Conservation (phyloP, 2,888 invertebrate species). For the Rhamphomyia laevipes region DNA sequence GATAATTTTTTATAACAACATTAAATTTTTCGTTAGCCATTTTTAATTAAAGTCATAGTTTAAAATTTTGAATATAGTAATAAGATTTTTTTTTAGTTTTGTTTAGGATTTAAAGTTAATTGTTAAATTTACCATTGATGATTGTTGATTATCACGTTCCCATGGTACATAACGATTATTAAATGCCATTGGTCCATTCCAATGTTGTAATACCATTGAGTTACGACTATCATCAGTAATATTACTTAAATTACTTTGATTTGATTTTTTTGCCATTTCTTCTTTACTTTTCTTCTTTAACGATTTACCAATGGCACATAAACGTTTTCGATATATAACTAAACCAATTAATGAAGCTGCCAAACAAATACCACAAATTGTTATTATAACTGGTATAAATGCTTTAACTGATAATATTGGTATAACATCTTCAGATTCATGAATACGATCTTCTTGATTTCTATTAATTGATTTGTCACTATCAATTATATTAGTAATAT, state of each 20-base stretch:
- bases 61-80: no score
- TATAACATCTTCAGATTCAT: conserved; percentile 27
- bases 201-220: conserved; percentile 57
- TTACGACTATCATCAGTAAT: conserved; percentile 34
- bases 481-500: conserved; percentile 2
- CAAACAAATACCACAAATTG: conserved; percentile 56
- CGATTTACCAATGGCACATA: conserved; percentile 53
- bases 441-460: no score
- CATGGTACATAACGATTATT: conserved; percentile 77
- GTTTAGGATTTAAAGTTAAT: no score
- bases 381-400: conserved; percentile 54
- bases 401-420: conserved; percentile 46
- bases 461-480: not conserved
- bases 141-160: conserved; percentile 48
- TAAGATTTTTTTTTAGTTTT: no score
- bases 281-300: conserved; percentile 47
- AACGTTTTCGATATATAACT: conserved; percentile 54
- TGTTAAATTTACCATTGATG: conserved; percentile 29
- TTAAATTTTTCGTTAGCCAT: no score
- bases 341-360: conserved; percentile 54
- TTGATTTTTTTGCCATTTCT: conserved; percentile 54
- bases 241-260: conserved; percentile 31
- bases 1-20: no score
- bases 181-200: conserved; percentile 69
- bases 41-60: no score